Conservation (phyloP, 2,797 vertebrate genomes). For the Erethizon dorsatum region DNA sequence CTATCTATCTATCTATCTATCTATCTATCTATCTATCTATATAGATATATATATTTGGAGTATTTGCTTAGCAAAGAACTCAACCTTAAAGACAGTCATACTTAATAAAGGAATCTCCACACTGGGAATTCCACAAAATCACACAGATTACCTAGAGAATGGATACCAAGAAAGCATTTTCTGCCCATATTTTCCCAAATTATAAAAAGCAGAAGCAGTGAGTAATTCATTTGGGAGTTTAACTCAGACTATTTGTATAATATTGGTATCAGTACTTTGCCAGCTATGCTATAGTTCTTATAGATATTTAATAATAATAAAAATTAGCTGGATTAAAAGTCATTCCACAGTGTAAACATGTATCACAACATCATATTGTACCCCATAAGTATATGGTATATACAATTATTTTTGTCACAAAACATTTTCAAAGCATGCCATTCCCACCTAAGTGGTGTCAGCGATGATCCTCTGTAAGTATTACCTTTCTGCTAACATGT, state of each 20-base stretch:
- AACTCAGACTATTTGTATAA: slow-evolving; percentile 11
- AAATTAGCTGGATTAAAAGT: not conserved
- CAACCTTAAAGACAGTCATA: not conserved
- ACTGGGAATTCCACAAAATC: not conserved
- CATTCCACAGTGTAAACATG: not conserved
- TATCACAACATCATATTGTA: not conserved
- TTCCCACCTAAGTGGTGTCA: not conserved
- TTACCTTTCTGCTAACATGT: not conserved
- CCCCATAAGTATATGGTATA: not conserved
- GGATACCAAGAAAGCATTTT: slow-evolving; percentile 12
- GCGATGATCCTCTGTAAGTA: not conserved
- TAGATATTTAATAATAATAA: slow-evolving; percentile 6
- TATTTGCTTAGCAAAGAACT: slow-evolving; percentile 56
- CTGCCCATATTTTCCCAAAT: not conserved
- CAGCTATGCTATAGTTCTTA: not conserved
- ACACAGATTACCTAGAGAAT: slow-evolving; percentile 20
- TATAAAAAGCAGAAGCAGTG: slow-evolving; percentile 6
- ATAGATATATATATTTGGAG: not conserved
- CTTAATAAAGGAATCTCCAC: not conserved
- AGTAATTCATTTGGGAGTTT: slow-evolving; percentile 16
- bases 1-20: too few species aligned
- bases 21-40: too few species aligned
- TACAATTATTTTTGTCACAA: not conserved
- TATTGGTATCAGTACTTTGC: slow-evolving; percentile 13
- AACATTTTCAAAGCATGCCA: slow-evolving; percentile 34